Conservation (phyloP, 2,113 vertebrate species). For the Leucopsar rothschildi region DNA sequence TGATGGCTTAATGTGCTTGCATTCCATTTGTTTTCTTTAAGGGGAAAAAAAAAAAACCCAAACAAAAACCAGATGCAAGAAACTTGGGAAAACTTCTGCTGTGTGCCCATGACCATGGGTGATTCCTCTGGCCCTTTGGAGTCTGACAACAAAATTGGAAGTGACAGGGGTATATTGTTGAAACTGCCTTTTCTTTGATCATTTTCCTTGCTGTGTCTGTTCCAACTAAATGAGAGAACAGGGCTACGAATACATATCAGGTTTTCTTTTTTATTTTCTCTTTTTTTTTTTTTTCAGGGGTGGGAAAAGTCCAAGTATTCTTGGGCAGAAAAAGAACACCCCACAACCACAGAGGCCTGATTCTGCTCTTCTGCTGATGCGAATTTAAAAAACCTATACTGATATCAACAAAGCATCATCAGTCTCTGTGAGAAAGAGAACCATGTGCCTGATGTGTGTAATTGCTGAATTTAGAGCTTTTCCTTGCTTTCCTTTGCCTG, state of each 20-base stretch:
- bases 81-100: slow-evolving; percentile 31
- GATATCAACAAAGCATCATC: neutral
- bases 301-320: neutral
- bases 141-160: slow-evolving; percentile 18
- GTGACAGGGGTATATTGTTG: slow-evolving; percentile 49
- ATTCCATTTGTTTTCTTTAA: neutral
- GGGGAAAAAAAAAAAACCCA: neutral
- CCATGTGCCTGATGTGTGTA: neutral
- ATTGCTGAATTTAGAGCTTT: neutral
- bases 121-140: slow-evolving; percentile 8
- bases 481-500: neutral
- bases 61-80: neutral
- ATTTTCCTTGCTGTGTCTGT: slow-evolving; percentile 34
- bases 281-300: neutral
- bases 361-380: neutral
- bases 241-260: neutral
- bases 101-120: neutral
- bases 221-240: neutral
- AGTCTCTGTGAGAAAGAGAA: neutral
- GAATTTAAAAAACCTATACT: neutral
- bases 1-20: neutral
- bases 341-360: neutral
- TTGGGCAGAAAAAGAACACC: neutral
- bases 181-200: slow-evolving; percentile 55
- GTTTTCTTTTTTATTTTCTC: neutral